These are phyloP conservation scores for Numenius arquata DNA, from an alignment of 2,113 vertebrate species.

Conservation along the genomic window DNA sequence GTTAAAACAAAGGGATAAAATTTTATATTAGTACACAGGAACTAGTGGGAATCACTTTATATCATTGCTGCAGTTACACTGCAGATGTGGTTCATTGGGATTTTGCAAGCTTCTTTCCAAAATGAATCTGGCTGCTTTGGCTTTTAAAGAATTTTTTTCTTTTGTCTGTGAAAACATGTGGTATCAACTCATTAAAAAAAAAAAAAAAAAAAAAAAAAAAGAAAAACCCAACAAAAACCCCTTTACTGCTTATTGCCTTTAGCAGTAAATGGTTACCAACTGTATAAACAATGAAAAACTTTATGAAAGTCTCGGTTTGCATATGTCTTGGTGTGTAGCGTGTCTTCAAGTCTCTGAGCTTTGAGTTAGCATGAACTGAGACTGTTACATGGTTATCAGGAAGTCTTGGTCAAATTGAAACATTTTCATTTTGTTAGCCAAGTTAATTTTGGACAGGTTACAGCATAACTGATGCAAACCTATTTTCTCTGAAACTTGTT, in stretches of 20 bases:
- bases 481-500: not conserved
- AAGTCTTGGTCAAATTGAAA: not conserved
- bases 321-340: slow-evolving; percentile 5
- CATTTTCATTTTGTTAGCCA: not conserved
- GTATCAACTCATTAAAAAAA: slow-evolving; percentile 26
- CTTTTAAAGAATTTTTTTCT: slow-evolving; percentile 29
- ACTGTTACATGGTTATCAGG: not conserved
- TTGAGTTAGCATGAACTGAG: not conserved
- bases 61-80: slow-evolving; percentile 2
- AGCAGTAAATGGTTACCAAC: slow-evolving; percentile 66
- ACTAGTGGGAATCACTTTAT: not conserved
- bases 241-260: slow-evolving; percentile 35
- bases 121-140: slow-evolving; percentile 45
- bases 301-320: slow-evolving; percentile 30
- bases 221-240: not conserved
- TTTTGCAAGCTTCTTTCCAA: slow-evolving; percentile 47
- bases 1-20: not conserved
- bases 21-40: not conserved
- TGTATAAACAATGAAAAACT: slow-evolving; percentile 65
- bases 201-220: not conserved
- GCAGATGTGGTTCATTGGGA: slow-evolving; percentile 18
- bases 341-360: slow-evolving; percentile 23
- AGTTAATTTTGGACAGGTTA: not conserved
- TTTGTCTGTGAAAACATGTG: slow-evolving; percentile 62
- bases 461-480: not conserved